Evolutionary conservation across 2,888 invertebrate species (phyloP), one percentile per base, ranked within the genome.

Genomic region (Caenorhabditis uteleia): DNA sequence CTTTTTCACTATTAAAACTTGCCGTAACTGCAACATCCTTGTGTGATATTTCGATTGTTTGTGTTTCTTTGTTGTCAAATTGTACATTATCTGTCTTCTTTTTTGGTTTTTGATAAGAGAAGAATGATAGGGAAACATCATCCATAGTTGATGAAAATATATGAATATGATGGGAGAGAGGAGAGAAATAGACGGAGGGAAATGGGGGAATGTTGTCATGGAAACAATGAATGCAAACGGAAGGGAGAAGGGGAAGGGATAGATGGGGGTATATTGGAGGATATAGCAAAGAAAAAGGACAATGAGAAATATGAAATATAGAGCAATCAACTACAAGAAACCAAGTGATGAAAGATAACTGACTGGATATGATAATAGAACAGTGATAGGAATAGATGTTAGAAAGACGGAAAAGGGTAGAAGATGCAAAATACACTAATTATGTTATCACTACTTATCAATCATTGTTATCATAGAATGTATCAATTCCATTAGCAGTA

Each of bases 401-500:
- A 16, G 38, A 47, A 2, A 38, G 36, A 25, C 7, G 44, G 20
- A 23, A 8, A 39, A 6, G 36, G n/a, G n/a, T n/a, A n/a, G n/a
- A n/a, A n/a, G n/a, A n/a, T n/a, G n/a, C n/a, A n/a, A n/a, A n/a
- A n/a, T n/a, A n/a, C n/a, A n/a, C n/a, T n/a, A n/a, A n/a, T n/a
- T n/a, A n/a, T n/a, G n/a, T n/a, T n/a, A n/a, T n/a, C n/a, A n/a
- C n/a, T n/a, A n/a, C n/a, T n/a, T n/a, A n/a, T n/a, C n/a, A n/a
- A n/a, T n/a, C 27, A 23, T 29, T 6, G 8, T 36, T 20, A 18
- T 45, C 46, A 4, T 42, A 55, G 59, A 48, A 7, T 7, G 27
- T 45, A 8, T 56, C 59, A 2, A 12, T 60, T 3, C 60, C 66
- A 12, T 45, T 66, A 14, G 44, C 66, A 2, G 56, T 56, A 7